Evolutionary conservation across 2,113 vertebrate species (phyloP).

Genomic region (Macrotus californicus): DNA sequence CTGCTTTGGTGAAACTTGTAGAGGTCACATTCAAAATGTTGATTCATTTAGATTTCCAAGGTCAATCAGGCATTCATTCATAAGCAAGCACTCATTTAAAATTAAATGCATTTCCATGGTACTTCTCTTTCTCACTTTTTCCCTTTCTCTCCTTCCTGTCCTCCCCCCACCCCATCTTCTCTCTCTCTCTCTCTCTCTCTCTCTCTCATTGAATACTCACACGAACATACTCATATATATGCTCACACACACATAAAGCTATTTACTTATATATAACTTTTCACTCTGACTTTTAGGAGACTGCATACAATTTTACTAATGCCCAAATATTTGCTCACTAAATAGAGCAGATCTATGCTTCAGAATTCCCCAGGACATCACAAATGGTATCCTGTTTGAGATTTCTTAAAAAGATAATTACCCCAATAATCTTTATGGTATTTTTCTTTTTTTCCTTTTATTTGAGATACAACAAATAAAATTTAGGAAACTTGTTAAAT

Average conservation of each 20-base stretch:
- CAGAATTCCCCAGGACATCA: neutral
- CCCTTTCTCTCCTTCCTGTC: neutral
- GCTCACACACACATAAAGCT: neutral
- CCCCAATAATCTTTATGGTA: neutral
- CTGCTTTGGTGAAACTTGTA: neutral
- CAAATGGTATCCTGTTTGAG: neutral
- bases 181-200: neutral
- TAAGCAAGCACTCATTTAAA: neutral
- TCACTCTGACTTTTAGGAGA: neutral
- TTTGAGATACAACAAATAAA: neutral
- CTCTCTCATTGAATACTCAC: neutral
- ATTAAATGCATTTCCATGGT: neutral
- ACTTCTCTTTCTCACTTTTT: neutral
- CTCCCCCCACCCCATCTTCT: neutral
- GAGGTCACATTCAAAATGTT: neutral
- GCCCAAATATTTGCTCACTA: neutral
- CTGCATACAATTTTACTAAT: neutral
- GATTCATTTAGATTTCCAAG: conserved; percentile 12
- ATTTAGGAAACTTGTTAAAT: neutral
- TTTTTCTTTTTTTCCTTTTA: neutral
- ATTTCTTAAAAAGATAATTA: neutral
- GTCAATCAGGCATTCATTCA: neutral
- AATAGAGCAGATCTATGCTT: neutral
- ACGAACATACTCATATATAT: neutral
- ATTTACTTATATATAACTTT: neutral